Conservation (phyloP, 1,140 invertebrate genomes). For the Drosophila pallidifrons region DNA sequence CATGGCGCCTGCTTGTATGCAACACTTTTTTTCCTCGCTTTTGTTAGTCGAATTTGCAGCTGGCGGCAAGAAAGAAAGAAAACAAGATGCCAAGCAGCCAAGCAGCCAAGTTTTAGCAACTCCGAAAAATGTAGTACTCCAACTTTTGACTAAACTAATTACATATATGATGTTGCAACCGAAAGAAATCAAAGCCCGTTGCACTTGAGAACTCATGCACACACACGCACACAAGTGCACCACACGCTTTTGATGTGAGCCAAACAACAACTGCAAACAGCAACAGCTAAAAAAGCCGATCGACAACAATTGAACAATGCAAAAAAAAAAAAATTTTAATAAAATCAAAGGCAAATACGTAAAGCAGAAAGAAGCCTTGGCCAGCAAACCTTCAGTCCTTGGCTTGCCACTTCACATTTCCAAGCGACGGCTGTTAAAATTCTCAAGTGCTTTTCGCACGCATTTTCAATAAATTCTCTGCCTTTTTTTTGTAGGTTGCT, state of each 20-base stretch:
- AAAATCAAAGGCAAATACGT: conserved; percentile 29
- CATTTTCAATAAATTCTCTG: conserved; percentile 66
- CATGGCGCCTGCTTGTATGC: conserved; percentile 46
- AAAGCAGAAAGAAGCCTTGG: neutral
- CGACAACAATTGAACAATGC: conserved; percentile 40
- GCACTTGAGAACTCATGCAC: conserved; percentile 62
- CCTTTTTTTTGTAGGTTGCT: conserved; percentile 6
- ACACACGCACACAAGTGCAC: conserved; percentile 67
- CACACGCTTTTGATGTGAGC: conserved; percentile 58
- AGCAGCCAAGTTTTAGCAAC: conserved; percentile 7
- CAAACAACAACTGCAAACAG: neutral
- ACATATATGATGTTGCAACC: conserved; percentile 36
- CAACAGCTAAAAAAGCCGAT: conserved; percentile 48
- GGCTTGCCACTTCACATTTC: conserved; percentile 31
- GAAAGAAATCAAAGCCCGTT: conserved; percentile 61
- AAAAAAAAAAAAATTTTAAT: conserved; percentile 25
- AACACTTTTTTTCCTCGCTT: conserved; percentile 38
- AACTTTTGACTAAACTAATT: conserved; percentile 77
- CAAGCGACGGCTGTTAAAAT: conserved; percentile 42
- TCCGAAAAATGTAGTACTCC: neutral
- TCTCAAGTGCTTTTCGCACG: conserved; percentile 57
- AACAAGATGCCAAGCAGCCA: conserved; percentile 9
- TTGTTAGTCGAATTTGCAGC: neutral
- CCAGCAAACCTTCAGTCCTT: conserved; percentile 19
- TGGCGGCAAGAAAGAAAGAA: conserved; percentile 5